Conservation (phyloP, 1,140 invertebrate species). For the Drosophila ironensis region DNA sequence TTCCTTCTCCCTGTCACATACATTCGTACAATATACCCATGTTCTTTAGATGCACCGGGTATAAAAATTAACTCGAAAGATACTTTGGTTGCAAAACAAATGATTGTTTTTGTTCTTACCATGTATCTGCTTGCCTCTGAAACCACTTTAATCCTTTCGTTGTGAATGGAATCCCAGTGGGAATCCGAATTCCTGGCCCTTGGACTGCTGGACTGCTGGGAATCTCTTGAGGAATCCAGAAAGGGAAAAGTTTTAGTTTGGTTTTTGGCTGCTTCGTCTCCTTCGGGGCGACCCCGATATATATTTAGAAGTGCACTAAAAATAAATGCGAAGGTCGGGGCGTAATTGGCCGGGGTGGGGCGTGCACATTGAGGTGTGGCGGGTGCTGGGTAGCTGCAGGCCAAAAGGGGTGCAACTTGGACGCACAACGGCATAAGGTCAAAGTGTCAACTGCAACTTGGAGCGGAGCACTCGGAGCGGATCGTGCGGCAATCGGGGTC, state of each 20-base stretch:
- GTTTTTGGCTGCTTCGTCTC: slow-evolving; percentile 4
- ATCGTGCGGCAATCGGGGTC: background rate
- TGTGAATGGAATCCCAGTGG: background rate
- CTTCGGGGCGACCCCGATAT: slow-evolving; percentile 66
- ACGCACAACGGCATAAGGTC: slow-evolving; percentile 58
- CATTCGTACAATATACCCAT: too few relatives aligned
- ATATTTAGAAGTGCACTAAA: slow-evolving; percentile 75
- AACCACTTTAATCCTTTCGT: too few relatives aligned
- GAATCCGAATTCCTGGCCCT: background rate
- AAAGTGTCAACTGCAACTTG: slow-evolving; percentile 57
- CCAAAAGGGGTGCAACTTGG: background rate
- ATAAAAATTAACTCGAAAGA: too few relatives aligned
- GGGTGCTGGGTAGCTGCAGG: background rate
- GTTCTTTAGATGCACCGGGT: too few relatives aligned
- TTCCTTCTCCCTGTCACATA: too few relatives aligned
- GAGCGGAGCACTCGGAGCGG: background rate
- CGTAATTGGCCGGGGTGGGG: slow-evolving; percentile 38
- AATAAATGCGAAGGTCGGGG: slow-evolving; percentile 79
- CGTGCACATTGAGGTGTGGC: background rate
- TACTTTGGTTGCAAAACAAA: too few relatives aligned
- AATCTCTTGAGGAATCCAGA: background rate
- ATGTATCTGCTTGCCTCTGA: background rate
- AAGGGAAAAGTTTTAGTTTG: background rate
- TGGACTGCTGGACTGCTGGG: background rate
- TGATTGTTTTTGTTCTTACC: background rate